Conservation (phyloP, 2,113 vertebrate genomes). For the Percopsis transmontana region DNA sequence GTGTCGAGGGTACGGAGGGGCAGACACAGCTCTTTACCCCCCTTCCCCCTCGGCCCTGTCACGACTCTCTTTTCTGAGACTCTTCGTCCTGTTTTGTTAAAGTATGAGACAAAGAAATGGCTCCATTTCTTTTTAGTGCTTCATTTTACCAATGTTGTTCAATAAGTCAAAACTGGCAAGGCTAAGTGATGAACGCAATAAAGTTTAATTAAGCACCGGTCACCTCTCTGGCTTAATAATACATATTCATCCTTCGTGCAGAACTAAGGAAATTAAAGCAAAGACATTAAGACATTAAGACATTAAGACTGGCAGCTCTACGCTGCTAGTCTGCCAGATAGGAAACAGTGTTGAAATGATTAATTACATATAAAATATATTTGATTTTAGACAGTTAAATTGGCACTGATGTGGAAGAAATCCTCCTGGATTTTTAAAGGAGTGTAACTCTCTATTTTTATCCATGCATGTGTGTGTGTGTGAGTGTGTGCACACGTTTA, state of each 20-base stretch:
- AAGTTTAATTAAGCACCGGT: conserved; percentile 73
- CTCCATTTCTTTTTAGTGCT: neutral
- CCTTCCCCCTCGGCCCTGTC: conserved; percentile 15
- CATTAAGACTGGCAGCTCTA: conserved; percentile 29
- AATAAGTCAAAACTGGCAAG: conserved; percentile 56
- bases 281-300: conserved; percentile 35
- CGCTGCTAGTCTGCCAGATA: conserved; percentile 23
- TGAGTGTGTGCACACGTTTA: neutral
- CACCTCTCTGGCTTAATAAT: conserved; percentile 71
- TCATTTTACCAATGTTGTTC: conserved; percentile 31
- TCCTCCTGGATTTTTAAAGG: neutral
- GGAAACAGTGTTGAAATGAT: conserved; percentile 23
- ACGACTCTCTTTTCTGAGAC: conserved; percentile 23
- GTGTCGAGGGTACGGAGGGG: conserved; percentile 51
- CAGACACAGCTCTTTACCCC: conserved; percentile 24
- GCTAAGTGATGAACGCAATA: conserved; percentile 69
- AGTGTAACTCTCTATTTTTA: neutral
- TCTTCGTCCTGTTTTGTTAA: conserved; percentile 17
- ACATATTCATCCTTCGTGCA: conserved; percentile 49
- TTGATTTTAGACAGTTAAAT: too few relatives aligned
- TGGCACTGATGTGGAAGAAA: too few relatives aligned
- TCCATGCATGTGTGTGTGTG: neutral
- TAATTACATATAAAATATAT: neutral
- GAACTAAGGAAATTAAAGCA: conserved; percentile 63
- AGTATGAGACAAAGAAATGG: neutral